Evolutionary conservation across 1,140 invertebrate species (phyloP).

Genomic region (Aphidius gifuensis): DNA sequence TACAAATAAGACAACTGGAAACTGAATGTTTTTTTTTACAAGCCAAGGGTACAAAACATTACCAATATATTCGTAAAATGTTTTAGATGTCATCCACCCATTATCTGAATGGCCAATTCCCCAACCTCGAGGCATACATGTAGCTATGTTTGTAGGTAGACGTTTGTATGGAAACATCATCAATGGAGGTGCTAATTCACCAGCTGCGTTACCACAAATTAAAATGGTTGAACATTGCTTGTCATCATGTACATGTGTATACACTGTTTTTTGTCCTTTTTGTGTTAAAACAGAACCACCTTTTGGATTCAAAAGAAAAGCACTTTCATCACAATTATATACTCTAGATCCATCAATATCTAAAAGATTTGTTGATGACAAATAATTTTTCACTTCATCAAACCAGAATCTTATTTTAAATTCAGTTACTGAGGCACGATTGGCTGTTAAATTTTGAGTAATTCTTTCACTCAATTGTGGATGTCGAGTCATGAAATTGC

Average conservation of each 20-base stretch:
- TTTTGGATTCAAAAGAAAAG: slow-evolving; percentile 33
- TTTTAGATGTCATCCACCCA: slow-evolving; percentile 37
- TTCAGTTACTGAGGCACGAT: slow-evolving; percentile 32
- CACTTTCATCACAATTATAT: slow-evolving; percentile 35
- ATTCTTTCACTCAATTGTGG: slow-evolving; percentile 31
- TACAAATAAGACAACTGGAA: slow-evolving; percentile 45
- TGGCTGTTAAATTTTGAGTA: slow-evolving; percentile 35
- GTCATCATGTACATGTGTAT: slow-evolving; percentile 38
- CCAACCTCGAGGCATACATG: slow-evolving; percentile 27
- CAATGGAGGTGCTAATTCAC: slow-evolving; percentile 29
- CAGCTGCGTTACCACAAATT: slow-evolving; percentile 39
- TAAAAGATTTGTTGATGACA: slow-evolving; percentile 14
- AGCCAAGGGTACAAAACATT: slow-evolving; percentile 42
- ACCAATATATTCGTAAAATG: slow-evolving; percentile 35
- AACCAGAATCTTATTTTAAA: slow-evolving; percentile 31
- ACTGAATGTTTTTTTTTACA: slow-evolving; percentile 29
- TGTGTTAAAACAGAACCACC: slow-evolving; percentile 32
- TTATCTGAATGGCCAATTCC: slow-evolving; percentile 29
- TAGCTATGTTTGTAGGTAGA: slow-evolving; percentile 25
- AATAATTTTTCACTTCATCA: slow-evolving; percentile 26
- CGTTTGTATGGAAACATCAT: slow-evolving; percentile 32
- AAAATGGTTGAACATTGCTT: slow-evolving; percentile 49
- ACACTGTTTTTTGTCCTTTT: slow-evolving; percentile 37
- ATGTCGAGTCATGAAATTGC: slow-evolving; percentile 35
- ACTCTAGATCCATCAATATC: slow-evolving; percentile 22